Conservation (phyloP, 2,113 vertebrate species). For the Fregetta grallaria region DNA sequence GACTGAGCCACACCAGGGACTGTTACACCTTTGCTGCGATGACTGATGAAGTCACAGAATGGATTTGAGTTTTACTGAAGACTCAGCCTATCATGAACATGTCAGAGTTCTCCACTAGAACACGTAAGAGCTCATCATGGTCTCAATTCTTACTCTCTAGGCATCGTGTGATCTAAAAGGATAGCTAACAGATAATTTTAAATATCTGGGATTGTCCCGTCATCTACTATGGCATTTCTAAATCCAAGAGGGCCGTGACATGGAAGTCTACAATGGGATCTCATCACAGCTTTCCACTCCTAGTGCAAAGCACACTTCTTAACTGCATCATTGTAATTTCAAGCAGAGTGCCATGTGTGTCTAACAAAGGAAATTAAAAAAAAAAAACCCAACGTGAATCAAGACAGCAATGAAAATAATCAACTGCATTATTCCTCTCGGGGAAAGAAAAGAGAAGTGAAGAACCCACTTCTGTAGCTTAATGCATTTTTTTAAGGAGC, state of each 20-base stretch:
- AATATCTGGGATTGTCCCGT: background rate
- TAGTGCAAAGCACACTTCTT: background rate
- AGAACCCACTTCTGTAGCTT: background rate
- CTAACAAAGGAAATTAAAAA: background rate
- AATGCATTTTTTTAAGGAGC: background rate
- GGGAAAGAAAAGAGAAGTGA: background rate
- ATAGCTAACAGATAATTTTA: too few species aligned
- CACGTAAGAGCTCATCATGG: rapidly evolving
- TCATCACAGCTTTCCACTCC: background rate
- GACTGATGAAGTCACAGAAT: background rate
- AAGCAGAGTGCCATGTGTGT: background rate
- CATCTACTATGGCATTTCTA: rapidly evolving
- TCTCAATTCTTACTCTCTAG: background rate
- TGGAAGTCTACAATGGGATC: background rate
- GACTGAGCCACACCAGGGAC: background rate
- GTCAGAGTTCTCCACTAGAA: background rate
- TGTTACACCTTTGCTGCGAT: background rate
- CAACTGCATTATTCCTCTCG: background rate
- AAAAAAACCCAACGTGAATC: background rate
- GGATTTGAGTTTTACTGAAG: background rate
- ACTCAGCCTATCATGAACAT: background rate
- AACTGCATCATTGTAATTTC: background rate
- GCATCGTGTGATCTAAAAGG: background rate
- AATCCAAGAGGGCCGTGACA: background rate
- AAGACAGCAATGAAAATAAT: background rate